phyloP scores from a whole-genome alignment of 2,113 vertebrate species.

The Camelus bactrianus region DNA sequence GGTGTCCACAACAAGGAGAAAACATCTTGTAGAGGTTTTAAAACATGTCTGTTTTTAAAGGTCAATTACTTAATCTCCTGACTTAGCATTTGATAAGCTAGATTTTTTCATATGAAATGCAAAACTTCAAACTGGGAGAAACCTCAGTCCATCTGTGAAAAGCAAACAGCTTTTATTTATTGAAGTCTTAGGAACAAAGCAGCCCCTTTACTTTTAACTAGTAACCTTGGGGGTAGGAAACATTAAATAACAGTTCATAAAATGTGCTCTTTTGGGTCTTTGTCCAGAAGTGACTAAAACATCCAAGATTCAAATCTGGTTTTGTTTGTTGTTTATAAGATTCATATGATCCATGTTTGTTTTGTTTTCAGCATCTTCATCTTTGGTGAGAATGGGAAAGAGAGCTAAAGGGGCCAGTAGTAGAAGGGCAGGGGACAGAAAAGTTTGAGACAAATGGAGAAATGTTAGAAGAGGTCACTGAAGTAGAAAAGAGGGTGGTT shows the following conservation, averaged over 20 bases:
- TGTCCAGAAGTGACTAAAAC: neutral
- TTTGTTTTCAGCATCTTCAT: neutral
- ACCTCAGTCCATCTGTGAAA: constrained; percentile 38
- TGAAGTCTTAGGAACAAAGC: neutral
- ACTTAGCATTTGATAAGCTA: constrained; percentile 9
- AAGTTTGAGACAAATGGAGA: neutral
- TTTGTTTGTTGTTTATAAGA: neutral
- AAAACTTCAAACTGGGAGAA: constrained; percentile 8
- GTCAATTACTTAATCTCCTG: neutral
- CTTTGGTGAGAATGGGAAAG: neutral
- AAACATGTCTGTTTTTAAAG: neutral
- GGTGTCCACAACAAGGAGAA: neutral
- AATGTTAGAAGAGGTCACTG: neutral
- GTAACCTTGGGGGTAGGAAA: neutral
- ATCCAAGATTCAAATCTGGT: neutral
- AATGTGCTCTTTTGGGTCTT: constrained; percentile 12
- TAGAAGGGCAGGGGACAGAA: neutral
- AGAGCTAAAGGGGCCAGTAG: neutral
- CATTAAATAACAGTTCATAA: constrained; percentile 13
- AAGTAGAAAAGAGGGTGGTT: neutral
- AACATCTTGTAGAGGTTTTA: neutral
- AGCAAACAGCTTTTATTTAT: constrained; percentile 16
- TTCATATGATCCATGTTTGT: neutral
- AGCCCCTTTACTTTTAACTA: constrained; percentile 23
- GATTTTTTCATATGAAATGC: neutral